Conservation (phyloP, 2,797 vertebrate species). For the Pangasius sanitwongsei region DNA sequence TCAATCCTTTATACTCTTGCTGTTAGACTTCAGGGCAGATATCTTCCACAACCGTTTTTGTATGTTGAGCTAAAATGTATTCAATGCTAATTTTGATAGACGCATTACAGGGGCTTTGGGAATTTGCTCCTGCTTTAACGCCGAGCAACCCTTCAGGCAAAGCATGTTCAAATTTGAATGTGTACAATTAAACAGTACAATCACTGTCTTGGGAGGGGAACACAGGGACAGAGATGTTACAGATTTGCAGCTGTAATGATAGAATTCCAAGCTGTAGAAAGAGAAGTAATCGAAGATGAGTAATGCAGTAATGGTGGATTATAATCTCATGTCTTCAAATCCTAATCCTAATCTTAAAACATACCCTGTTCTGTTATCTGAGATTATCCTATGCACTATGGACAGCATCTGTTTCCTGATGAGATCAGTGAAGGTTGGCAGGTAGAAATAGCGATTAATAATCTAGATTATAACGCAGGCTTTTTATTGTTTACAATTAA, state of each 20-base stretch:
- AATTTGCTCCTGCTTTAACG: conserved; percentile 64
- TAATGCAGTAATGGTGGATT: conserved; percentile 11
- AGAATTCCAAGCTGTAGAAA: neutral
- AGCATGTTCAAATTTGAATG: conserved; percentile 61
- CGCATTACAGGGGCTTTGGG: conserved; percentile 59
- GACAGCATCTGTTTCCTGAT: conserved; percentile 17
- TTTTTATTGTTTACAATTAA: conserved; percentile 56
- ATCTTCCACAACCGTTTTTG: neutral
- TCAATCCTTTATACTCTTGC: neutral
- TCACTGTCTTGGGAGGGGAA: conserved; percentile 16
- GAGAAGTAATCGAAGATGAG: neutral
- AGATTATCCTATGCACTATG: conserved; percentile 22
- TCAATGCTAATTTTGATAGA: conserved; percentile 56
- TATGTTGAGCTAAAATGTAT: neutral
- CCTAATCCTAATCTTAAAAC: conserved; percentile 48
- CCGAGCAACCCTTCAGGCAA: conserved; percentile 66
- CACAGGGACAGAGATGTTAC: conserved; percentile 48
- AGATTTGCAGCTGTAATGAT: conserved; percentile 36
- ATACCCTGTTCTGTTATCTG: conserved; percentile 37
- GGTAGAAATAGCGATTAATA: conserved; percentile 2
- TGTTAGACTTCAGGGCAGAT: conserved; percentile 3
- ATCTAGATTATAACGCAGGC: neutral
- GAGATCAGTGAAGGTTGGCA: neutral
- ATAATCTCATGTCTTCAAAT: conserved; percentile 32
- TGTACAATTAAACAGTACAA: conserved; percentile 12